Conservation (phyloP, 2,797 vertebrate genomes). For the Smutsia temminckii region DNA sequence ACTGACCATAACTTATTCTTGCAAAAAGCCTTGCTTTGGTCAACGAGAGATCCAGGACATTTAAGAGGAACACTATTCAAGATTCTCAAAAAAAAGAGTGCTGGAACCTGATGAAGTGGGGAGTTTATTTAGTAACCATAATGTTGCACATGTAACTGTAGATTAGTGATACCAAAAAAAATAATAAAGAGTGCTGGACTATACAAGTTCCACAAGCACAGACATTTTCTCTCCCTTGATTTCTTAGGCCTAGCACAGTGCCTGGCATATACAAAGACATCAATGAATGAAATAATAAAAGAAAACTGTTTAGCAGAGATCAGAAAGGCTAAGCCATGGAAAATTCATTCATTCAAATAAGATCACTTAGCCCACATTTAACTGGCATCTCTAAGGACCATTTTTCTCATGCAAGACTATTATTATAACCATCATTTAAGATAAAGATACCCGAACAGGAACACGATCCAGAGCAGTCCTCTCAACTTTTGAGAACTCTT, state of each 20-base stretch:
- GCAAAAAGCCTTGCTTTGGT: background rate
- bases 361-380: background rate
- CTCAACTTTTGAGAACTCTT: constrained; percentile 14
- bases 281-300: constrained; percentile 20
- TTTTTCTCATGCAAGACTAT: background rate
- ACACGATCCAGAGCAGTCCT: background rate
- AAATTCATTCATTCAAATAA: constrained; percentile 3
- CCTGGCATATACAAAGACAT: background rate
- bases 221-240: background rate
- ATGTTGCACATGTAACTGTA: too few relatives aligned
- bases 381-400: background rate
- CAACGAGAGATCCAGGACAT: background rate
- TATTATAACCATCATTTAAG: background rate
- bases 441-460: background rate
- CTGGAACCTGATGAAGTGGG: background rate
- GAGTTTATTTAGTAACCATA: too few relatives aligned
- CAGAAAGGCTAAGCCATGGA: constrained; percentile 1
- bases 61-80: background rate
- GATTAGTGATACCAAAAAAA: too few relatives aligned
- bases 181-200: background rate
- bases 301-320: constrained; percentile 4
- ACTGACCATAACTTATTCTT: background rate
- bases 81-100: background rate
- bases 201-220: background rate
- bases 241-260: background rate